These are phyloP conservation scores for Pampus argenteus DNA, from an alignment of 2,797 vertebrate species.

Conservation along the genomic window DNA sequence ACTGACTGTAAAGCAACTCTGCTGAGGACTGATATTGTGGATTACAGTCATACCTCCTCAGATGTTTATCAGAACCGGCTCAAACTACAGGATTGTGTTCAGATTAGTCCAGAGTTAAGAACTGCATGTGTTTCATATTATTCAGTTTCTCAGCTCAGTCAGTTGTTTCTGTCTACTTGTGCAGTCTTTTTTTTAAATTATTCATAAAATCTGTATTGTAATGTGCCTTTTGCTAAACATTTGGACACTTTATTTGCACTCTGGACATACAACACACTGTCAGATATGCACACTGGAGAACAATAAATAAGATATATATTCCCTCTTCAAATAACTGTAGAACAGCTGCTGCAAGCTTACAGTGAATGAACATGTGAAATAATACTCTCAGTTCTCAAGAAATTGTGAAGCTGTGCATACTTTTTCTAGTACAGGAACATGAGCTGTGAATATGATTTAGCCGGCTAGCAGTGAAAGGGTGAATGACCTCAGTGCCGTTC, in stretches of 20 bases:
- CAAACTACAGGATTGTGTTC: neutral
- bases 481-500: conserved; percentile 52
- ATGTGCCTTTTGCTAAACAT: neutral
- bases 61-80: neutral
- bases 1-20: neutral
- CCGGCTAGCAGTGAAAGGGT: conserved; percentile 16
- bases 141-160: too few relatives aligned
- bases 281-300: too few relatives aligned
- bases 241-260: too few relatives aligned
- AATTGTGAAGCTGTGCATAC: neutral
- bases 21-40: neutral
- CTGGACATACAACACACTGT: too few relatives aligned
- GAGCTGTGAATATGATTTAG: neutral
- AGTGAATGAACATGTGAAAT: neutral
- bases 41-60: neutral
- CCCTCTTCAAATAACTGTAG: neutral
- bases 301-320: too few relatives aligned
- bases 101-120: neutral
- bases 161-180: neutral
- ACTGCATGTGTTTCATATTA: neutral
- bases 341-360: neutral
- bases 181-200: neutral
- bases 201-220: neutral
- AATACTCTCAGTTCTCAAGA: neutral
- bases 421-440: neutral